A percentile compares a stretch with the other conserved stretches of the same genome.
phyloP scores from a whole-genome alignment of 2,888 invertebrate species.

The Drosophila setosimentum region DNA sequence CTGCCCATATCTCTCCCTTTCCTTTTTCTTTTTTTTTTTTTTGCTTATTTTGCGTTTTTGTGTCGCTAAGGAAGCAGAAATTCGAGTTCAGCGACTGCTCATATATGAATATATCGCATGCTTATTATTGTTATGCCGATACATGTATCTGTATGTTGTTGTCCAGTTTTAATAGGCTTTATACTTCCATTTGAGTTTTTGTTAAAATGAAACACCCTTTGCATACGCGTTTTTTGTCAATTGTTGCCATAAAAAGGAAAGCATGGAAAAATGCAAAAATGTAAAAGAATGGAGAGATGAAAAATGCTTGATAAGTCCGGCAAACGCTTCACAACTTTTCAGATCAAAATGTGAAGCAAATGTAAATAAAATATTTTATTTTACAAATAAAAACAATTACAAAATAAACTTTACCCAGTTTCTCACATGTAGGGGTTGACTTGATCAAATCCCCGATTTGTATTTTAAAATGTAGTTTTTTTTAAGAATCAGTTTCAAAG shows the following conservation, averaged over 20 bases:
- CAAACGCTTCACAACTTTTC: constrained; percentile 14
- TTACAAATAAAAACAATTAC: background rate
- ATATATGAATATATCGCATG: constrained; percentile 41
- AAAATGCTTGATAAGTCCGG: constrained; percentile 10
- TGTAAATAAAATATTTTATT: background rate
- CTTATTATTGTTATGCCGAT: constrained; percentile 41
- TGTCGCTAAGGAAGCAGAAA: constrained; percentile 6
- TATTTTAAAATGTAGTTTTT: background rate
- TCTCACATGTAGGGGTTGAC: background rate
- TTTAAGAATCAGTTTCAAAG: background rate
- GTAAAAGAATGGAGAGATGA: background rate
- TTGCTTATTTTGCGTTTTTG: constrained; percentile 41
- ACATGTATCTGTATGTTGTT: constrained; percentile 26
- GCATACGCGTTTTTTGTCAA: constrained; percentile 21
- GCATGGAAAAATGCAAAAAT: background rate
- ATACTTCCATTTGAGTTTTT: constrained; percentile 34
- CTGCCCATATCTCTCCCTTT: constrained; percentile 3
- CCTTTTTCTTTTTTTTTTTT: background rate
- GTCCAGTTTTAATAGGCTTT: constrained; percentile 51
- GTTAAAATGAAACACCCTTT: constrained; percentile 26
- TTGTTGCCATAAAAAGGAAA: constrained; percentile 18
- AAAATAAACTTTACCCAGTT: background rate
- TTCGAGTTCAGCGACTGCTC: constrained; percentile 9
- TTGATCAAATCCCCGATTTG: background rate
- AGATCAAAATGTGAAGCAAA: constrained; percentile 13